Evolutionary conservation across 1,140 invertebrate species (phyloP).

Genomic region (Pinna nobilis): DNA sequence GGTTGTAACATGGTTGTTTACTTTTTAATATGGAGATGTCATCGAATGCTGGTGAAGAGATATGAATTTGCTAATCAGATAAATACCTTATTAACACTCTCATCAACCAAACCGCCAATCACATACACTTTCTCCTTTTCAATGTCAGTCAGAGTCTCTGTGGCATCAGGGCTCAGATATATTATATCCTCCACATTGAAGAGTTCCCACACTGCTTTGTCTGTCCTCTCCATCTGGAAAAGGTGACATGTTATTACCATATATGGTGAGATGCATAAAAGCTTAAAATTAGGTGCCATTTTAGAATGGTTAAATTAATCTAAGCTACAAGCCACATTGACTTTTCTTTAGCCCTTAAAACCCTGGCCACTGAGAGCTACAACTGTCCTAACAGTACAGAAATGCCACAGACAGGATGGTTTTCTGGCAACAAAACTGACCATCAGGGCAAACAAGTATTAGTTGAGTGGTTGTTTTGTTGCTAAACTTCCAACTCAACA

Average conservation of each 20-base stretch:
- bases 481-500: too few species aligned
- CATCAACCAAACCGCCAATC: slow-evolving; percentile 74
- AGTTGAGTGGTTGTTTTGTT: too few species aligned
- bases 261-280: neutral
- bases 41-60: neutral
- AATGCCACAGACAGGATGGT: neutral
- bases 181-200: slow-evolving; percentile 62
- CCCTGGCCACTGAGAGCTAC: too few species aligned
- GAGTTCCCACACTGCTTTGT: slow-evolving; percentile 53
- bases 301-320: too few species aligned
- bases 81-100: slow-evolving; percentile 67
- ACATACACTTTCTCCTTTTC: slow-evolving; percentile 71
- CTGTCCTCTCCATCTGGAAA: slow-evolving; percentile 54
- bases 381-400: slow-evolving; percentile 6
- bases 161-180: slow-evolving; percentile 71
- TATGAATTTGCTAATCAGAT: slow-evolving; percentile 1
- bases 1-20: too few species aligned
- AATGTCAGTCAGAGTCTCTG: slow-evolving; percentile 56
- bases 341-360: too few species aligned
- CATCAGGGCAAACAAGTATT: neutral
- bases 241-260: neutral
- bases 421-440: neutral
- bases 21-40: too few species aligned
- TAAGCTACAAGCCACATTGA: neutral
- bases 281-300: too few species aligned